Conservation (phyloP, 30 jellyfish, hydroid and myxozoan genomes). For the Mastigias papua region DNA sequence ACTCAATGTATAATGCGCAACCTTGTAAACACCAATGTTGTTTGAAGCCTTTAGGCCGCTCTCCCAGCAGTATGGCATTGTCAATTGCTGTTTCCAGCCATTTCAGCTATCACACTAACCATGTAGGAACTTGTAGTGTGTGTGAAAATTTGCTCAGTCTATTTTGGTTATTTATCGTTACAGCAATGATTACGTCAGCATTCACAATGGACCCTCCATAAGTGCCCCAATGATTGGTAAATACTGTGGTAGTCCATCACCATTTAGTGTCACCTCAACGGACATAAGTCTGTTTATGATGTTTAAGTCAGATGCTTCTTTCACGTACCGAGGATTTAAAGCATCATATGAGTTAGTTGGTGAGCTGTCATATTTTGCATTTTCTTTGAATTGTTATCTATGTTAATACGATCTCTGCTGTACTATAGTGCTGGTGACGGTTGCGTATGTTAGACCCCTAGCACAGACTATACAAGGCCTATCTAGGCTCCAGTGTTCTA, state of each 20-base stretch:
- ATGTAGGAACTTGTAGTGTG: background rate
- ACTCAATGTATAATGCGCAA: no score
- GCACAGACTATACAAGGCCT: no score
- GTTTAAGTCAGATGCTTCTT: conserved; percentile 40
- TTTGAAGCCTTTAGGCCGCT: background rate
- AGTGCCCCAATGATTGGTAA: conserved; percentile 36
- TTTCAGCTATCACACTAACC: background rate
- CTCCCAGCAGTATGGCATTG: background rate
- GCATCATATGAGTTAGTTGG: conserved; percentile 50
- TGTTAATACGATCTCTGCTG: background rate
- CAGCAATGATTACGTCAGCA: conserved; percentile 51
- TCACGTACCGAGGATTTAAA: conserved; percentile 32
- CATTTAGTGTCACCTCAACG: conserved; percentile 55
- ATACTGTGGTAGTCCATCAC: conserved; percentile 35
- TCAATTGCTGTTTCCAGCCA: background rate
- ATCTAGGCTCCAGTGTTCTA: no score
- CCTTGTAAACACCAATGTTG: no score
- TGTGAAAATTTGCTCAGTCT: background rate
- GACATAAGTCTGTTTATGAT: conserved; percentile 17
- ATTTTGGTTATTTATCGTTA: background rate
- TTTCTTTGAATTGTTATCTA: no score
- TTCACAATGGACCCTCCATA: conserved; percentile 31
- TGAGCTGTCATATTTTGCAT: background rate
- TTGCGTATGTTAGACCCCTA: no score
- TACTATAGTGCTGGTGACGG: background rate